phyloP scores from a whole-genome alignment of 2,888 invertebrate species.

The Eumerus sabulonum region DNA sequence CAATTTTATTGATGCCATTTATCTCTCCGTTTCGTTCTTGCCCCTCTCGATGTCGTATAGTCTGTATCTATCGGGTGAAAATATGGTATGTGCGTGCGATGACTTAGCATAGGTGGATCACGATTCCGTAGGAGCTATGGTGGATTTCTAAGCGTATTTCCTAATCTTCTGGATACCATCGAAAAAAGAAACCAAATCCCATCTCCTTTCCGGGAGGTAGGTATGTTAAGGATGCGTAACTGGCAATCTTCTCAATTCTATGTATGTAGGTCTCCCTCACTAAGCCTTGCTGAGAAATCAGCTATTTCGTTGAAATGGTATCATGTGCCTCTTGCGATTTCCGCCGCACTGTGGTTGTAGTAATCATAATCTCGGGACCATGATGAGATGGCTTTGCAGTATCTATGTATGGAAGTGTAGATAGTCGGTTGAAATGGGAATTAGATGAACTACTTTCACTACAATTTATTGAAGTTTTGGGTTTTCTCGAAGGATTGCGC shows the following conservation, averaged over 20 bases:
- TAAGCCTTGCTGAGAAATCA: conserved; percentile 50
- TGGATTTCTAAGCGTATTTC: conserved; percentile 44
- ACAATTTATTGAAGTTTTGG: conserved; percentile 47
- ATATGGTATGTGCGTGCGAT: conserved; percentile 4
- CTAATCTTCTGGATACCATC: conserved; percentile 55
- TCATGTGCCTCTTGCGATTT: conserved; percentile 19
- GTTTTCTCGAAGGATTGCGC: conserved; percentile 53
- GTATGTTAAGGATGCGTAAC: conserved; percentile 7
- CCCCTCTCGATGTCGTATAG: conserved; percentile 14
- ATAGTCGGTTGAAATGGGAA: conserved; percentile 45
- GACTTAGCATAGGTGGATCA: conserved; percentile 41
- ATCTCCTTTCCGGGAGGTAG: neutral
- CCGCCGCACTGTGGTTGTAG: conserved; percentile 40
- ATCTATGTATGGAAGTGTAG: conserved; percentile 34
- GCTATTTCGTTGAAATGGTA: conserved; percentile 50
- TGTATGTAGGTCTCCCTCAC: conserved; percentile 63
- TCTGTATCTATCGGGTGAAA: conserved; percentile 15
- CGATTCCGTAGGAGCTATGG: conserved; percentile 37
- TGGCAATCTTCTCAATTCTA: conserved; percentile 63
- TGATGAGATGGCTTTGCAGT: conserved; percentile 32
- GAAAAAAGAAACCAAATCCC: conserved; percentile 22
- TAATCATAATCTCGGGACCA: conserved; percentile 57
- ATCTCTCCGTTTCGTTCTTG: too few relatives aligned
- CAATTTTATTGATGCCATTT: conserved; percentile 55
- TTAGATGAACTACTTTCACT: conserved; percentile 51